Base-by-base conservation (phyloP, 2,888 invertebrate species). In the Trachelus stipa region DNA sequence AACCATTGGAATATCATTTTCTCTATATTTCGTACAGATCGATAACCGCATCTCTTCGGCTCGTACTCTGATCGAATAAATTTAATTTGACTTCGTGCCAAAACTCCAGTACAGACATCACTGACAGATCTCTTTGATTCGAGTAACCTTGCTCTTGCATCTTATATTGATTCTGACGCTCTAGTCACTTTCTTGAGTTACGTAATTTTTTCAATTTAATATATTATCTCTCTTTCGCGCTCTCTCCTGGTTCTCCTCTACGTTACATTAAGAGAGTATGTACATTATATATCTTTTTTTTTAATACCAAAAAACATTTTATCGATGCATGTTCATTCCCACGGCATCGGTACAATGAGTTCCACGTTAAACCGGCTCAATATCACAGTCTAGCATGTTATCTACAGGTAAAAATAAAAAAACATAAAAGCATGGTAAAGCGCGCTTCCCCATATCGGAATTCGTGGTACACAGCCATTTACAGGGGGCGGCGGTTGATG, bases 401-500 rank as follows among this genome's bases (percentile, higher is more conserved):
- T 56, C 40, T 56, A 56, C 23, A 56, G 40, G 40, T 56, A 23
- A 23, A 56, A 56, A 56, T 56, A 56, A 56, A 56, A 56, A 56
- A 56, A 56, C 15, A 56, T 56, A 56, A 56, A 56, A 23, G 77
- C 37, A 79, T 33, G 79, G 78, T 68, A 74, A 40, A 68, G 34
- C 71, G 78, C 80, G 78, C 74, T 80, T 34, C 78, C 79, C 82
- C 81, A 83, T 81, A 83, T 81, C 81, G 81, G 81, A 82, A 81
- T 83, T 80, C 80, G 82, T 76, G 85, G 86, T 85, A 86, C 81
- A 80, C 86, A 80, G 78, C 83, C 81, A 80, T 82, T 85, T 85
- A 82, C 82, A 56, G 40, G 76, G 77, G 79, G 78, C 81, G 80
- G 78, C 82, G 82, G 79, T 76, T 81, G 85, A 85, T 81, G 82